Conservation (phyloP, 2,113 vertebrate genomes). For the Varanus komodoensis region DNA sequence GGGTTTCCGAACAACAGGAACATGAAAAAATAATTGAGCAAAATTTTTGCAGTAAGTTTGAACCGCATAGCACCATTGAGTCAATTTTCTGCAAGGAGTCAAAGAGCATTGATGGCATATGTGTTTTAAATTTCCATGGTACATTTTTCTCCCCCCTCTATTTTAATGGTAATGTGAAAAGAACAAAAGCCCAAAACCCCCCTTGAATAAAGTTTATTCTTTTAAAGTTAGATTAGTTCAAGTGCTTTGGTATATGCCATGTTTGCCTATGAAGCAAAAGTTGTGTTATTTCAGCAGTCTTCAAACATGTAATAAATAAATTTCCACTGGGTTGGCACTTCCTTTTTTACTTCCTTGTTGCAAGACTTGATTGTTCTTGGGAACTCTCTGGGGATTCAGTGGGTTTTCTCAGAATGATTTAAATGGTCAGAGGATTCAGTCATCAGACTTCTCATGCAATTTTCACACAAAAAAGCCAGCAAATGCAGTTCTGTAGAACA, state of each 20-base stretch:
- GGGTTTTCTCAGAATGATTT: constrained; percentile 66
- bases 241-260: constrained; percentile 47
- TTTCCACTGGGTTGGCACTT: constrained; percentile 81
- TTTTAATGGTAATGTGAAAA: constrained; percentile 29
- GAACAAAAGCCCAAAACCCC: neutral
- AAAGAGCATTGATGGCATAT: constrained; percentile 59
- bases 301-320: constrained; percentile 77
- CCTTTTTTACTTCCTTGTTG: constrained; percentile 79
- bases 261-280: constrained; percentile 43
- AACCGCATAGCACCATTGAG: constrained; percentile 63
- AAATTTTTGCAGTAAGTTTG: constrained; percentile 62
- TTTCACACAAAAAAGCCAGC: constrained; percentile 58
- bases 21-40: constrained; percentile 7
- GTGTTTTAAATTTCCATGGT: constrained; percentile 49
- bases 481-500: constrained; percentile 54
- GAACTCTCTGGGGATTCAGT: constrained; percentile 56
- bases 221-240: constrained; percentile 40
- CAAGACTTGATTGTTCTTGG: constrained; percentile 75
- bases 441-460: constrained; percentile 32
- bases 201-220: constrained; percentile 24
- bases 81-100: constrained; percentile 73
- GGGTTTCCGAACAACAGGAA: no score
- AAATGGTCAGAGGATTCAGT: constrained; percentile 50
- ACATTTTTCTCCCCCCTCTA: constrained; percentile 44
- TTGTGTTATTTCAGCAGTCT: constrained; percentile 79